Evolutionary conservation across 1,140 invertebrate species (phyloP), one percentile per base, ranked within the genome.

Genomic region (Caenorhabditis remanei): DNA sequence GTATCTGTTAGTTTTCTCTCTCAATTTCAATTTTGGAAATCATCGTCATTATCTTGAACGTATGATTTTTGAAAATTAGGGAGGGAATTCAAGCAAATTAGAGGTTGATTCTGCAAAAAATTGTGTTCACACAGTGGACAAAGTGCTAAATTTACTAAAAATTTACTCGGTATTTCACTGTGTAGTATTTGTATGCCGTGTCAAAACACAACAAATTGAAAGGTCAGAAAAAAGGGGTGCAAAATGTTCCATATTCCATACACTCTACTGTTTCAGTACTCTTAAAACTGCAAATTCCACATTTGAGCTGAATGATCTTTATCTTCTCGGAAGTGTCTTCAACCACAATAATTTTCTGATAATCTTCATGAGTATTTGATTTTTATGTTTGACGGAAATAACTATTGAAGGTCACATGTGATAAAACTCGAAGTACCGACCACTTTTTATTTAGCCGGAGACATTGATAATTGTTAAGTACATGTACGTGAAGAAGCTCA

Each of bases 401-500:
- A 71, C 65, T 16, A 43, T 71, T 71, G 65, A 71, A 71, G 65
- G 65, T 71, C 65, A 46, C 65, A 71, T 71, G 65, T 71, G 41
- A 71, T 24, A 71, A 24, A 32, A 11, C 11, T 71, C 65, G 19
- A 71, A 71, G 65, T 43, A 71, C 65, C 43, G 41, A 46, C 24
- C 65, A 63, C 4, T 14, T 32, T 24, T 32, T 24, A 58, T 58
- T n/a, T 16, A 53, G 50, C 9, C 0, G 16, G 4, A 16, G 16
- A 53, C 4, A 53, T 53, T 9, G 50, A 32, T 32, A 53, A 53
- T 16, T 4, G 1, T 53, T 53, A 1, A 53, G 9, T 53, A 11
- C 9, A 53, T 53, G 5, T 11, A 1, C 0, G 2, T 53, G 0
- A 3, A 53, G 9, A 53, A 8, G 50, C 32, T 1, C 32, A 32